These are phyloP conservation scores for Calliopsis andreniformis DNA, from an alignment of 1,140 invertebrate genomes.

Conservation along the genomic window DNA sequence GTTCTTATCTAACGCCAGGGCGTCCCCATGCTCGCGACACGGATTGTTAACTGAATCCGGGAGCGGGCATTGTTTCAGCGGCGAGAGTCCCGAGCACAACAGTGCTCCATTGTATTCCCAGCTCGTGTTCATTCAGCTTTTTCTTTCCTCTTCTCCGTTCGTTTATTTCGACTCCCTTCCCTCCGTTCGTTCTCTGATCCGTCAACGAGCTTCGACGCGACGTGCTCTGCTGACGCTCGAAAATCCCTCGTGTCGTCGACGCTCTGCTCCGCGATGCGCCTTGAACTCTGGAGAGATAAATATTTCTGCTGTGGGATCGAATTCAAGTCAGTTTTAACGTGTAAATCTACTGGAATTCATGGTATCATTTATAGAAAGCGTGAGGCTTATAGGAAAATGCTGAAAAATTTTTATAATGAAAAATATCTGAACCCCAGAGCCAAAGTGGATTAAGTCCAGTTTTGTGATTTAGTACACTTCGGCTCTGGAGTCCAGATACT, in stretches of 20 bases:
- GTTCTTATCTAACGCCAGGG: constrained; percentile 67
- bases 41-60: constrained; percentile 72
- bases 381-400: no score
- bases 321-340: no score
- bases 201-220: constrained; percentile 34
- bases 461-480: no score
- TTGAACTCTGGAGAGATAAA: no score
- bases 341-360: no score
- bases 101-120: constrained; percentile 69
- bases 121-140: constrained; percentile 60
- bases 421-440: no score
- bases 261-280: not conserved
- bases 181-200: constrained; percentile 25
- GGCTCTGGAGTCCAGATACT: no score
- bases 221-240: constrained; percentile 14
- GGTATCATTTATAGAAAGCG: no score
- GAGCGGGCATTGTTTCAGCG: constrained; percentile 68
- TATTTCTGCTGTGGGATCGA: no score
- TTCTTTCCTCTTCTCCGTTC: constrained; percentile 56
- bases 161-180: not conserved
- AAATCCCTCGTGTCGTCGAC: constrained; percentile 22
- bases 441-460: no score
- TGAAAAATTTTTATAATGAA: no score
- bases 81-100: constrained; percentile 60
- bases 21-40: constrained; percentile 62